Evolutionary conservation across 2,797 vertebrate species (phyloP).

Genomic region (Sebastes oblongus): DNA sequence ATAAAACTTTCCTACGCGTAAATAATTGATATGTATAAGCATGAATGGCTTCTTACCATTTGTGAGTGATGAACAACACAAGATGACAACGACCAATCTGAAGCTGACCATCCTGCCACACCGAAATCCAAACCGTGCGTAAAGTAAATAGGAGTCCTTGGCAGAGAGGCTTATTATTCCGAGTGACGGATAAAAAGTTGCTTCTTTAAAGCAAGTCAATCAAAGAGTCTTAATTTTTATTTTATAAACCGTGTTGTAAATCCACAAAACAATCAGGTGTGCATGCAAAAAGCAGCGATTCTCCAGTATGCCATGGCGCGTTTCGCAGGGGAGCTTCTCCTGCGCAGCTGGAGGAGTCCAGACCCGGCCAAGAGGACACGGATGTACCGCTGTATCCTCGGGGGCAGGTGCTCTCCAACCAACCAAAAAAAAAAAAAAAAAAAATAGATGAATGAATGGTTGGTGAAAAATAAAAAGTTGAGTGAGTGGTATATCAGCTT

Average conservation of each 20-base stretch:
- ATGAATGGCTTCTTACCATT: conserved; percentile 72
- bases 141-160: conserved; percentile 7
- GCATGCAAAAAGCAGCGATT: conserved; percentile 14
- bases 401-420: conserved; percentile 76
- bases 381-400: conserved; percentile 41
- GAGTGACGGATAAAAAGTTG: neutral
- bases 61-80: conserved; percentile 55
- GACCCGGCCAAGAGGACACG: conserved; percentile 41
- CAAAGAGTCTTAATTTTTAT: neutral
- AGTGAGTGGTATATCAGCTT: neutral
- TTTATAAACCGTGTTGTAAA: conserved; percentile 6
- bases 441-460: neutral
- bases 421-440: neutral
- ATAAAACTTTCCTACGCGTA: neutral
- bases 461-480: neutral
- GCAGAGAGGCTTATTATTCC: conserved; percentile 10
- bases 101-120: conserved; percentile 70
- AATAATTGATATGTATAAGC: neutral
- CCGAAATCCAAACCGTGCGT: conserved; percentile 37
- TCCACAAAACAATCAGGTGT: conserved; percentile 53
- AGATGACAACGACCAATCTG: conserved; percentile 55
- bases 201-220: neutral
- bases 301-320: conserved; percentile 56
- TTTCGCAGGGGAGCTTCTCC: conserved; percentile 55
- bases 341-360: conserved; percentile 44